A percentile compares a stretch with the other conserved stretches of the same genome.
phyloP scores from a whole-genome alignment of 2,888 invertebrate genomes.

The Leptinotarsa rubiginosa region DNA sequence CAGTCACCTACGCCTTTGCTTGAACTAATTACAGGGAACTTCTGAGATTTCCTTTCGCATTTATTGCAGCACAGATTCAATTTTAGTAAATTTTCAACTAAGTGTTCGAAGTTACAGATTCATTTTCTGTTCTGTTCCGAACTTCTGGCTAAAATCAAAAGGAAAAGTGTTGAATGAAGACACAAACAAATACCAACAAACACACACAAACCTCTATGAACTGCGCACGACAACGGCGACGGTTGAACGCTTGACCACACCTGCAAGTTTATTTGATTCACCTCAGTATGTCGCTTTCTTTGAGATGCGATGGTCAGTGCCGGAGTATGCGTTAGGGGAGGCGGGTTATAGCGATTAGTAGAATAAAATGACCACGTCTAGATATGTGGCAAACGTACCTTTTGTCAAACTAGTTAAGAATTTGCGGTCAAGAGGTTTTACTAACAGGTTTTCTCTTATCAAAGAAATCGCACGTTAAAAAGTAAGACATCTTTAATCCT shows the following conservation, averaged over 20 bases:
- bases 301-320: constrained; percentile 5
- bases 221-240: not conserved
- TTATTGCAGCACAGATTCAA: not conserved
- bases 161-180: constrained; percentile 6
- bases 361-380: too few relatives aligned
- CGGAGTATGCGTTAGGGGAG: not conserved
- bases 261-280: constrained; percentile 6
- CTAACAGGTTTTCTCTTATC: too few relatives aligned
- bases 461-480: too few relatives aligned
- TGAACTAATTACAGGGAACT: not conserved
- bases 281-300: constrained; percentile 1
- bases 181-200: constrained; percentile 2
- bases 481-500: too few relatives aligned
- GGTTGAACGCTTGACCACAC: constrained; percentile 10
- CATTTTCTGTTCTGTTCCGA: not conserved
- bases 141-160: not conserved
- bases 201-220: not conserved
- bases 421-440: too few relatives aligned
- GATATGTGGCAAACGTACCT: too few relatives aligned
- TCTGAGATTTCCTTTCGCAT: not conserved
- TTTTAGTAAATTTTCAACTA: not conserved
- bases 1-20: constrained; percentile 15
- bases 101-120: not conserved
- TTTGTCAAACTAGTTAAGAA: too few relatives aligned
- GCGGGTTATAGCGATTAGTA: not conserved